Base-by-base conservation (phyloP, 2,888 invertebrate genomes). In the Drosophila colorata region DNA sequence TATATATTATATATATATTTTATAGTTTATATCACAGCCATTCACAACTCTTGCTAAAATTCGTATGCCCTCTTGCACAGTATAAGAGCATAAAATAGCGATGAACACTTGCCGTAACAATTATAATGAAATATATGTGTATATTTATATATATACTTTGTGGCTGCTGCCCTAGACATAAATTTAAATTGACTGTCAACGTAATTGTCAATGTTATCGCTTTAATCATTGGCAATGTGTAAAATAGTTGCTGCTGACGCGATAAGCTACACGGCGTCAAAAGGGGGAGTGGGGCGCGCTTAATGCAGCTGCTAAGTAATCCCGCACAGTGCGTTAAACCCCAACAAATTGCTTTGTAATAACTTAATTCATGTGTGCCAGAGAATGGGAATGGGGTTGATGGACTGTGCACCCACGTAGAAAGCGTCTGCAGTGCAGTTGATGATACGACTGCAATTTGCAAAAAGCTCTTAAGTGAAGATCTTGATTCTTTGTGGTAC, bases 171-270 rank as follows among this genome's bases (percentile, higher is more conserved):
- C 88, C 86, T 82, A 87, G 80, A 86, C 80, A 84, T 78, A 74
- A 80, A 88, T 86, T 82, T 68, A 78, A 84, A 86, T 86, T 72
- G 72, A 66, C 69, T 86, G 81, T 80, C 80, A 77, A 69, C 83
- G 55, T 68, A 79, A 74, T 75, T 71, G 74, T 87, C 78, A 83
- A 78, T 80, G 76, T 69, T 77, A 66, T 71, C 55, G 67, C 74
- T 69, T 61, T 44, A 56, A 48, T 63, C 65, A 64, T 43, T 51
- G 65, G 35, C 65, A 23, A 51, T 41, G 46, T 75, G 43, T 37
- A 46, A 69, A 52, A 46, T 63, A 47, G 41, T 56, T 40, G 37
- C 40, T 41, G 48, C 33, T 43, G 33, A 43, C 16, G 44, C 58
- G 78, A 80, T 84, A 74, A 74, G 78, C 61, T 41, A 13, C 11